Evolutionary conservation across 37 sponge, comb jelly and placozoan genomes (phyloP), one percentile per base, ranked within the genome.

Genomic region (Spongilla lacustris): DNA sequence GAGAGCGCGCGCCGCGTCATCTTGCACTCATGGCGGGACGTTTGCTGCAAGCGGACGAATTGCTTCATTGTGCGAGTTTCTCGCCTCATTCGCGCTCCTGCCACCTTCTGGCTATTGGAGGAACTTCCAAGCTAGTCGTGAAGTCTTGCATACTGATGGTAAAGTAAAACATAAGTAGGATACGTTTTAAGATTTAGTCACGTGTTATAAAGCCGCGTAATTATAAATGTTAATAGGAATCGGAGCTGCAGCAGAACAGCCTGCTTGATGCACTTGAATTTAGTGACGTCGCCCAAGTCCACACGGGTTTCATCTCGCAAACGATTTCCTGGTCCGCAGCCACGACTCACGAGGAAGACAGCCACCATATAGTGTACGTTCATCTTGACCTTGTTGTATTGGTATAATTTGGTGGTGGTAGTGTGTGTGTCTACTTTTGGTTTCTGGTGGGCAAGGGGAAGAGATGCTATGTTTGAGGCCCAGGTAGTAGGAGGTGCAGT

Each of bases 101-200:
- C 72, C 48, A 37, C 34, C 78, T 82, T 8, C 71, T 82, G 23
- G 88, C 88, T 22, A 49, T 81, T 1, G 82, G 81, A 67, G 76
- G 82, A 23, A 72, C 12, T 0, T 87, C 81, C 1, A 74, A 69
- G 66, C 58, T 81, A 8, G 22, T 82, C n/a, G 74, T 87, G 26
- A 81, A 81, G 38, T 66, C 75, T 17, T 87, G 81, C 48, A 24
- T 41, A 32, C 41, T 76, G 68, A 9, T 70, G 68, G 78, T 77
- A 77, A 48, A n/a, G n/a, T n/a, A n/a, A n/a, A n/a, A 10, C 26
- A 67, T 21, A 22, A 24, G 50, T 21, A 35, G 22, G 36, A 73
- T 58, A 74, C 58, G 21, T 58, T 10, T 17, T 10, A 1, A 58
- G 41, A 21, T 34, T 75, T 81, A 28, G 30, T 81, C 72, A 29